Evolutionary conservation across 92 coral and sea anemone species (phyloP), one percentile per base, ranked within the genome.

Genomic region (Actinernus sp.): DNA sequence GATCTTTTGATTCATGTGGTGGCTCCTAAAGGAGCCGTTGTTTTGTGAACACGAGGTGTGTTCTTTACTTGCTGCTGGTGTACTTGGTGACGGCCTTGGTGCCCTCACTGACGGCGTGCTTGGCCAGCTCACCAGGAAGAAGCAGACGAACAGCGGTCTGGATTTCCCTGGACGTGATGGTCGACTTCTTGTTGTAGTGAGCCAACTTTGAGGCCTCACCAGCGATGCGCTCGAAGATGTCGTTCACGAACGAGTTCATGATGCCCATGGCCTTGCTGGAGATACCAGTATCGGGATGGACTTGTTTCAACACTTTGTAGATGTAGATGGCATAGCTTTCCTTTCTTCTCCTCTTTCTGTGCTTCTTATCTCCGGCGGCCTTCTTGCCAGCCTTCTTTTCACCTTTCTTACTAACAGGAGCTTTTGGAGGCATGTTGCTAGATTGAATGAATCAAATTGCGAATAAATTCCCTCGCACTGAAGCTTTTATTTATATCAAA

Each of bases 11-110:
- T n/a, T n/a, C n/a, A n/a, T n/a, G n/a, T n/a, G n/a, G n/a, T n/a
- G n/a, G n/a, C n/a, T n/a, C n/a, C n/a, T n/a, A n/a, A n/a, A n/a
- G n/a, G n/a, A n/a, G n/a, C n/a, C n/a, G n/a, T n/a, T n/a, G n/a
- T n/a, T n/a, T n/a, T n/a, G n/a, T n/a, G n/a, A n/a, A n/a, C n/a
- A n/a, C n/a, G n/a, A n/a, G n/a, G n/a, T n/a, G n/a, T n/a, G n/a
- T n/a, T n/a, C n/a, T 89, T 76, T 81, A 92, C 82, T 87, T 93
- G 93, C 98, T 93, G 93, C 98, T 93, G 20, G 98, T 89, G 81
- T 89, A 93, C 76, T 90, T 93, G 47, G 96, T 93, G 72, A 93
- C 98, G 43, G 98, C 98, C 73, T 92, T 92, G 57, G 98, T 92
- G 46, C 98, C 96, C 79, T 92, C 97, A 25, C 98, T 93, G 30